These are phyloP conservation scores for Pelodiscus sinensis DNA, from an alignment of 2,113 vertebrate species.

Conservation along the genomic window DNA sequence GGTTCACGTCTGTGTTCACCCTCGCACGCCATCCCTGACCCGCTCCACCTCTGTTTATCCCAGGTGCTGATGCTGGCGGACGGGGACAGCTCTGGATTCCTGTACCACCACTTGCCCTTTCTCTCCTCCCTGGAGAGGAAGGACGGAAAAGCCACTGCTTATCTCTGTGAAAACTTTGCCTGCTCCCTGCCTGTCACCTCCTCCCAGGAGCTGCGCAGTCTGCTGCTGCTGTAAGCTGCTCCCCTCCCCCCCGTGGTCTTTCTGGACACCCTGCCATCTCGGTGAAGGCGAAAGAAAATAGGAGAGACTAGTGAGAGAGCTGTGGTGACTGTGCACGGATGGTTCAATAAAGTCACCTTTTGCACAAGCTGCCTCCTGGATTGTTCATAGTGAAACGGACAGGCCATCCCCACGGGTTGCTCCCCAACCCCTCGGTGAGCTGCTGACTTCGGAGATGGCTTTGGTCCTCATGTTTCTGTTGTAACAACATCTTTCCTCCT, in stretches of 20 bases:
- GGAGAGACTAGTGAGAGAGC: neutral
- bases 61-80: constrained; percentile 91
- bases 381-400: neutral
- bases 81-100: constrained; percentile 80
- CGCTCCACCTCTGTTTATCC: neutral
- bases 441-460: neutral
- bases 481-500: neutral
- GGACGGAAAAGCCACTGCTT: constrained; percentile 85
- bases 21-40: neutral
- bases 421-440: neutral
- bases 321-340: too few species aligned
- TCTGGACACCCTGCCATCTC: neutral
- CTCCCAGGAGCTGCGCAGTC: constrained; percentile 82
- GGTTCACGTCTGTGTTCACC: neutral
- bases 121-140: constrained; percentile 82
- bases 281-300: neutral
- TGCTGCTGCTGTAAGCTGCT: constrained; percentile 75
- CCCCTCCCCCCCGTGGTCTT: too few species aligned
- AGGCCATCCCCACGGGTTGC: neutral
- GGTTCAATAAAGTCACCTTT: neutral
- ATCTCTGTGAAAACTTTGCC: constrained; percentile 88
- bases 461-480: neutral
- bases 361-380: fast-evolving
- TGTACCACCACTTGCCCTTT: constrained; percentile 85
- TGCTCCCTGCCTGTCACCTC: constrained; percentile 90